These are phyloP conservation scores for Heliconius melpomene DNA, from an alignment of 1,140 invertebrate genomes.

Conservation along the genomic window DNA sequence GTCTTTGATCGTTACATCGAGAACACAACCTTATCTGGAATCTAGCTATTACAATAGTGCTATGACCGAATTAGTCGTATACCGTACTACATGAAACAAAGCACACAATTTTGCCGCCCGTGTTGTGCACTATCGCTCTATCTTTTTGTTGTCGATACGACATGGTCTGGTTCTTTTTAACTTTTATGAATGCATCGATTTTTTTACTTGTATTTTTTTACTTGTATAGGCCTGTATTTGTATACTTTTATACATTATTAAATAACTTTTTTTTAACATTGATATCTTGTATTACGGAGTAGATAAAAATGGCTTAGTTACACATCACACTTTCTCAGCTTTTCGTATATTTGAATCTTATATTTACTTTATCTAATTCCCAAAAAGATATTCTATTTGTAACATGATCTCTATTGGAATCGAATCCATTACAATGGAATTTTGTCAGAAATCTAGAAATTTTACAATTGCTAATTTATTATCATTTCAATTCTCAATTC, in stretches of 20 bases:
- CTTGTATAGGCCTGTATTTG: neutral
- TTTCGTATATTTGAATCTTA: no score
- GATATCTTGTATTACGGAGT: neutral
- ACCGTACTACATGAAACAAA: constrained; percentile 33
- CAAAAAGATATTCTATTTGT: no score
- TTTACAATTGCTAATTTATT: no score
- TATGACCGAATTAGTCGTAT: constrained; percentile 35
- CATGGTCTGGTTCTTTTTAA: constrained; percentile 23
- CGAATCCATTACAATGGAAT: no score
- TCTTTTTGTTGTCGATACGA: constrained; percentile 34
- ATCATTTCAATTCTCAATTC: no score
- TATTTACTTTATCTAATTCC: no score
- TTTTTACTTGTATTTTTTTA: neutral
- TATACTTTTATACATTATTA: neutral
- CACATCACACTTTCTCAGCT: no score
- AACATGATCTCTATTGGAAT: no score
- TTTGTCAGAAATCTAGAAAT: no score
- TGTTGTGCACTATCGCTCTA: constrained; percentile 25
- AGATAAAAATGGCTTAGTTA: neutral
- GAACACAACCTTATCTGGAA: constrained; percentile 24
- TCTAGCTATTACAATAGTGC: constrained; percentile 24
- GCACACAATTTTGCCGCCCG: constrained; percentile 22
- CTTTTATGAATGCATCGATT: neutral
- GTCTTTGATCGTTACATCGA: constrained; percentile 26
- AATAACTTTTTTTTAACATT: no score